These are phyloP conservation scores for Anarhynchus alexandrinus DNA, from an alignment of 2,113 vertebrate species.

Conservation along the genomic window DNA sequence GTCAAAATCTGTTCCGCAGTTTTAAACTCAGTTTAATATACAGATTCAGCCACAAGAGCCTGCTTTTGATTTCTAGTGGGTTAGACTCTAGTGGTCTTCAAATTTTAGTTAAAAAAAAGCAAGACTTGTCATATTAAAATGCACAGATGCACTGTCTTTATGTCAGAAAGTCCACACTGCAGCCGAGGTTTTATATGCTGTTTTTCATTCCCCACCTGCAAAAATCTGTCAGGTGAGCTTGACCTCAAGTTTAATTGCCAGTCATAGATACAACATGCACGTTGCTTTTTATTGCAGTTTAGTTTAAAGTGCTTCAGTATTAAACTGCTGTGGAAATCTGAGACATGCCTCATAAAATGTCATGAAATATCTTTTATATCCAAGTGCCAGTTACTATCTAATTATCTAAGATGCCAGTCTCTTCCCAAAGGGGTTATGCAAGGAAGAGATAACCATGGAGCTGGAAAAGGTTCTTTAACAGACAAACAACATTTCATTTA, in stretches of 20 bases:
- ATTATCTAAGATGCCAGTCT: neutral
- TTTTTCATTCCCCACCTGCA: neutral
- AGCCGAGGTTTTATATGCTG: neutral
- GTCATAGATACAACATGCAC: neutral
- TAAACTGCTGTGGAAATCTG: neutral
- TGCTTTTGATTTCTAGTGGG: neutral
- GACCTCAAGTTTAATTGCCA: neutral
- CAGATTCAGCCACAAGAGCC: neutral
- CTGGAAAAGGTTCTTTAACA: neutral
- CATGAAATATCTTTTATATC: neutral
- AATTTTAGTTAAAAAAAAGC: neutral
- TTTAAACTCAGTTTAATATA: neutral
- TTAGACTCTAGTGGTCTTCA: neutral
- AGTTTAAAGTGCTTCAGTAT: neutral
- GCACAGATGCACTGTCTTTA: neutral
- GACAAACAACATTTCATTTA: neutral
- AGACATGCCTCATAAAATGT: conserved; percentile 4
- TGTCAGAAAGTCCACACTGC: neutral
- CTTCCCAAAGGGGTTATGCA: neutral
- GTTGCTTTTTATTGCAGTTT: neutral
- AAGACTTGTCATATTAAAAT: neutral
- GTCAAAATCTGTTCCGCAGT: neutral
- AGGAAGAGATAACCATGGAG: neutral
- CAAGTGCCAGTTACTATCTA: neutral
- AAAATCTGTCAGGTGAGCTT: neutral